A percentile compares a stretch with the other conserved stretches of the same genome.
Conservation (phyloP, 2,888 invertebrate genomes). For the Pristionchus exspectatus region DNA sequence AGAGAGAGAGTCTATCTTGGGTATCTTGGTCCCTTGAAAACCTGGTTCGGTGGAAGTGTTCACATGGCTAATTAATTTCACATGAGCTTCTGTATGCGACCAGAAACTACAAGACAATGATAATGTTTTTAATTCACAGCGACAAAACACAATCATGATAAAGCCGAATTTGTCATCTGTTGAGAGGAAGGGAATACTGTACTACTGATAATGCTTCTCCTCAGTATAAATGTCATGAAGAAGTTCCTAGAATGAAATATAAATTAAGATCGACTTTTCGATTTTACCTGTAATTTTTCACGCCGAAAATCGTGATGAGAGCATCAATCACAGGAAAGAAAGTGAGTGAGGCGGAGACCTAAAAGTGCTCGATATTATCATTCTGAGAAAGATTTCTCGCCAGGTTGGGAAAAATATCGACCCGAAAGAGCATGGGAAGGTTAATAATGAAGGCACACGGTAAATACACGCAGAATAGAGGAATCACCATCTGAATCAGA, state of each 20-base stretch:
- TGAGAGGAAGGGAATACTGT: neutral
- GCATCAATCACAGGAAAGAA: neutral
- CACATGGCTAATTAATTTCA: too few relatives aligned
- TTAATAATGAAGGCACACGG: neutral
- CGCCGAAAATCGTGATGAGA: neutral
- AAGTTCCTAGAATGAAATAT: neutral
- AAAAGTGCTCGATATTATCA: neutral
- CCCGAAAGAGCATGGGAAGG: neutral
- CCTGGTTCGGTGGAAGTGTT: too few relatives aligned
- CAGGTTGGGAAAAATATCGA: neutral
- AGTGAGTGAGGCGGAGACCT: neutral
- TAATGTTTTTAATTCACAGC: too few relatives aligned
- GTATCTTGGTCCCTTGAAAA: too few relatives aligned
- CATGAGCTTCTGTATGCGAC: too few relatives aligned
- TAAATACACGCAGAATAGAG: neutral
- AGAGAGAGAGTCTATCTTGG: too few relatives aligned
- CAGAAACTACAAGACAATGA: too few relatives aligned
- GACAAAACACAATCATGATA: too few relatives aligned
- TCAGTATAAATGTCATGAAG: neutral
- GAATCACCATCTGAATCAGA: neutral
- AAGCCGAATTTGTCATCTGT: neutral
- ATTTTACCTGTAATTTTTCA: conserved; percentile 1
- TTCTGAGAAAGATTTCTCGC: neutral
- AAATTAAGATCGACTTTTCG: too few relatives aligned
- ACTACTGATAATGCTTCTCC: neutral